Base-by-base conservation (phyloP, 2,797 vertebrate species). In the Chrosomus eos region DNA sequence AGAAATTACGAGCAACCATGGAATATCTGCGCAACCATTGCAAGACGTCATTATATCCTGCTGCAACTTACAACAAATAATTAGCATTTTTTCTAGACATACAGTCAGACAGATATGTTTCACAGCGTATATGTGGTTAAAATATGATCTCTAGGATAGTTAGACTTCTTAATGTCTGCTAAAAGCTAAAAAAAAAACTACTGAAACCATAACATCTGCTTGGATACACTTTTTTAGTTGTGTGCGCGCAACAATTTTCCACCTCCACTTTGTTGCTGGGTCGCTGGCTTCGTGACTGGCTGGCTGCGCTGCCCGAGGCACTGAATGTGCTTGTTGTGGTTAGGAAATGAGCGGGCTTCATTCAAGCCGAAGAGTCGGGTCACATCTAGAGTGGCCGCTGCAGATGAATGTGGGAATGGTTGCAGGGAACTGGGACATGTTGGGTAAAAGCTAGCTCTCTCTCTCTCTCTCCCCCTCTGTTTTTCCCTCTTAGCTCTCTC, bases 301-400 rank as follows among this genome's bases (percentile, higher is more conserved):
- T 87, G 82, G 58, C 81, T 31, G 83, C 14, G 28, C 40, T 79
- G 73, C 88, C 86, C 11, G 40, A 74, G 82, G 85, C 81, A 1
- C 26, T 60, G 53, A 48, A 68, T 38, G 83, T 90, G 79, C 77
- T 58, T 89, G 86, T 85, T 88, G 48, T 86, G 79, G 86, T 71
- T 76, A 82, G 88, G 81, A 78, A 73, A 83, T 86, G 88, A 31
- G 83, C 75, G 88, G 89, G 89, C 70, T 82, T 89, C 88, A 53
- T 14, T 91, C 83, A 90, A 91, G 76, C 77, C 33, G 73, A 70
- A 88, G 76, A 85, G 87, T 31, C 85, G 1, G n/a, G 73, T 83
- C 88, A 85, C 85, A 88, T 80, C 76, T 72, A 85, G 76, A 85
- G 83, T 5, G 73, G 64, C 82, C 62, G 48, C 36, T 77, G 81